These are phyloP conservation scores for Brachypteracias leptosomus DNA, from an alignment of 2,113 vertebrate species.

Conservation along the genomic window DNA sequence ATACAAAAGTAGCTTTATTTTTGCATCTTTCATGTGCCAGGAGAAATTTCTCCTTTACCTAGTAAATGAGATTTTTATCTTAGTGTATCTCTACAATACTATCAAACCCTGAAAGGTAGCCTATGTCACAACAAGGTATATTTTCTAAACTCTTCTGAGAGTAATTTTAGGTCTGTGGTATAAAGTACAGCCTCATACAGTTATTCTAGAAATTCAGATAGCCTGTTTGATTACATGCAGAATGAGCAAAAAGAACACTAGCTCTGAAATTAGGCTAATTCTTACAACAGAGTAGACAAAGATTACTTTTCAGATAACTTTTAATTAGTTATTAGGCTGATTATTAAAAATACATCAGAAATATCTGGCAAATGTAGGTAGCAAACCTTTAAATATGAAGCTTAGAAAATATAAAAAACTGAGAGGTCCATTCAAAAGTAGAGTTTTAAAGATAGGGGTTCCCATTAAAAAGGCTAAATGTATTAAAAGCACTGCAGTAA, in stretches of 20 bases:
- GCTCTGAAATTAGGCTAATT: neutral
- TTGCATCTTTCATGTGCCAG: neutral
- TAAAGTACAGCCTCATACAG: neutral
- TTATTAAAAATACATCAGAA: neutral
- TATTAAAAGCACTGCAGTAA: neutral
- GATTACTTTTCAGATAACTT: neutral
- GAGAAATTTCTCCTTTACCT: neutral
- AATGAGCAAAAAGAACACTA: neutral
- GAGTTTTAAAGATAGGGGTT: neutral
- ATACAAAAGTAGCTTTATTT: neutral
- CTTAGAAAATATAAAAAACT: neutral
- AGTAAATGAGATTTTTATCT: conserved; percentile 15
- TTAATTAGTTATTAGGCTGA: neutral
- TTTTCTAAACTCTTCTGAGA: conserved; percentile 40
- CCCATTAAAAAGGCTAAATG: neutral
- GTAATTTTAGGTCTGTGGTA: neutral
- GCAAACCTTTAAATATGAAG: neutral
- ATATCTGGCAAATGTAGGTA: neutral
- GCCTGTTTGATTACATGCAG: neutral
- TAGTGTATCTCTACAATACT: neutral
- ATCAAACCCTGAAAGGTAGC: conserved; percentile 20
- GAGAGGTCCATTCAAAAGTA: neutral
- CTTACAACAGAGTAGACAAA: neutral
- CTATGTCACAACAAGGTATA: neutral
- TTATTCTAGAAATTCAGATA: neutral